Evolutionary conservation across 2,797 vertebrate species (phyloP), one percentile per base, ranked within the genome.

Genomic region (Sebastes minor): DNA sequence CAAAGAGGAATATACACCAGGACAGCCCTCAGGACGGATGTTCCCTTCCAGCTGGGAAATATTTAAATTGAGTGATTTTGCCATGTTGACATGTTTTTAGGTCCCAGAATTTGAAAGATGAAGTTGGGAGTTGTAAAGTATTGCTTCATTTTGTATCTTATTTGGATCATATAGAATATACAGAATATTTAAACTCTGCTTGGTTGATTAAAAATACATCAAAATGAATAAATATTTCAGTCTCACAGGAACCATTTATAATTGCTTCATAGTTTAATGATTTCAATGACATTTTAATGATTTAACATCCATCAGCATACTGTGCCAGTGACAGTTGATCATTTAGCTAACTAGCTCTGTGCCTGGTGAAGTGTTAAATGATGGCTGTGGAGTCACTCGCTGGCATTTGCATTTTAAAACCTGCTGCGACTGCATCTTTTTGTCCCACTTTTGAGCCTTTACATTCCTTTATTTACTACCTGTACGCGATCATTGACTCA

Each of bases 361-460:
- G 61, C 38, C 74, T 60, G 56, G 38, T 60, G 28, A 73, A 35
- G 52, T 25, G 62, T 74, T 66, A 60, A 78, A 83, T 78, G 14
- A 2, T 46, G 42, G 0, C 42, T 46, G 42, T 0, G 42, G 16
- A 18, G 42, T 46, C 42, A 18, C 76, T 60, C 25, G 22, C 52
- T 22, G 10, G 72, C 35, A 62, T 82, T 72, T 79, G 16, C 32
- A 77, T 82, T 68, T 65, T 14, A 30, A 75, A 60, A 25, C 60
- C 35, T 23, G 13, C 71, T 49, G 16, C 6, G 9, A 9, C 42
- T 46, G 46, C 6, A 2, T 74, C 60, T 61, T 52, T 73, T 49
- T 72, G 32, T 79, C 55, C 23, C 9, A 33, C 52, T 22, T 2
- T 42, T 23, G 52, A 71, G 16, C 23, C 73, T 7, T 13, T 12